A percentile compares a stretch with the other conserved stretches of the same genome.
Evolutionary conservation across 2,888 invertebrate species (phyloP).

Genomic region (Ashinkailepas kermadecensis): DNA sequence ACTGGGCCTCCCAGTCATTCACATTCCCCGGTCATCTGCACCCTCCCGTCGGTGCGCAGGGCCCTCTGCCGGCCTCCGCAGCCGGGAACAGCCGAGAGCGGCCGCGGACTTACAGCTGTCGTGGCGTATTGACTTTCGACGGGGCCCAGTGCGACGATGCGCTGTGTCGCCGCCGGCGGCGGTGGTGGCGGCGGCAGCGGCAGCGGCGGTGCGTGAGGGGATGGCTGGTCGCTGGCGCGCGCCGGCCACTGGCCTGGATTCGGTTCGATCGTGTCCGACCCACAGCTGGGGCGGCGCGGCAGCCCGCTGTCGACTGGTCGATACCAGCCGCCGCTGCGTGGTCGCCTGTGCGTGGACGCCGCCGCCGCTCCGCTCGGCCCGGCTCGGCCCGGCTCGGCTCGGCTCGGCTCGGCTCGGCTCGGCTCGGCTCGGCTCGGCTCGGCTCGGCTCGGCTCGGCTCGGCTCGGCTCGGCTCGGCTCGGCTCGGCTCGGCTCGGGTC

Average conservation of each 20-base stretch:
- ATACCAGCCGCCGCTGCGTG: constrained; percentile 15
- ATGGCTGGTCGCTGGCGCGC: background rate
- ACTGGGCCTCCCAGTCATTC: no score
- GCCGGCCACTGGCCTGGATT: constrained; percentile 16
- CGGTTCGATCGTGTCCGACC: constrained; percentile 8
- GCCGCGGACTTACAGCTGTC: background rate
- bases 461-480: background rate
- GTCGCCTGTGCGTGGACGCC: background rate
- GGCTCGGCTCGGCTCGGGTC: background rate
- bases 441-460: constrained; percentile 19
- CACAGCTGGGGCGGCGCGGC: background rate
- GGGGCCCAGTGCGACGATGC: background rate
- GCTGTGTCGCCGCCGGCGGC: no score
- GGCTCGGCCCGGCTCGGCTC: constrained; percentile 22
- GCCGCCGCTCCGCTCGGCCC: constrained; percentile 21
- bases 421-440: constrained; percentile 23
- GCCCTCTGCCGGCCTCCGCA: background rate
- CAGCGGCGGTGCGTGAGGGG: no score
- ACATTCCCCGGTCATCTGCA: no score
- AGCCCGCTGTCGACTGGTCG: background rate
- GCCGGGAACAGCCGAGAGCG: background rate
- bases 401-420: constrained; percentile 19
- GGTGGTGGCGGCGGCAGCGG: no score
- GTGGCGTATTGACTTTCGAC: background rate
- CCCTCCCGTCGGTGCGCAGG: background rate